Evolutionary conservation across 1,140 invertebrate genomes (phyloP), one percentile per base, ranked within the genome.

Genomic region (Alviniconcha marisindica): DNA sequence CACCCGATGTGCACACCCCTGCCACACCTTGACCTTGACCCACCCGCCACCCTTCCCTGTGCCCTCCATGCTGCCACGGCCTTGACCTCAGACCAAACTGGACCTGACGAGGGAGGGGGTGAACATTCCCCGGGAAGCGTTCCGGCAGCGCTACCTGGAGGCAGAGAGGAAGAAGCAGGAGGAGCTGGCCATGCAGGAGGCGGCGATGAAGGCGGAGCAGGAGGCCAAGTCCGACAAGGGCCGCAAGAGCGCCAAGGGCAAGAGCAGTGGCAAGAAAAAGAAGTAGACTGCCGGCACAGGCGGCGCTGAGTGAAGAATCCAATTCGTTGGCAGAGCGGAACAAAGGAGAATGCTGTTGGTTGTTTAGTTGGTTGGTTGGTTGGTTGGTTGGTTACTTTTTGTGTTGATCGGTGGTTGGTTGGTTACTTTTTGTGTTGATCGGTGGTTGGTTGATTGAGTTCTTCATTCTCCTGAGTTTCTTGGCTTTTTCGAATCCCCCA

Each of bases 91-190:
- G 92, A 87, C 90, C 24, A 88, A 89, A 73, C 83, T 93, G 7
- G 92, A 93, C 85, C 85, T 87, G 81, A 87, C 89, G 2, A 87
- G 92, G 76, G 89, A 90, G 69, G 84, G 84, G 40, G 84, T 93
- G 14, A 91, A 92, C 63, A 84, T 87, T 63, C 91, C 91, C 18
- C 71, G 92, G 76, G 92, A 93, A 84, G 91, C 91, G n/a, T 90
- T 92, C 77, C 78, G 92, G 84, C 92, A 93, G 86, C 89, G 88
- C 74, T 92, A 90, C 85, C 86, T 93, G 36, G 92, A 92, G 76
- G 91, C 89, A 12, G 92, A 93, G 83, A 80, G 90, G 44, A 88
- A 86, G 80, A 84, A 87, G 44, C 81, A 89, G 60, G 92, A 93
- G 79, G 91, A 92, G 69, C 33, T 91, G 15, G 91, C 89, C 31